Evolutionary conservation across 1,140 invertebrate genomes (phyloP).

Genomic region (Adelges cooleyi): DNA sequence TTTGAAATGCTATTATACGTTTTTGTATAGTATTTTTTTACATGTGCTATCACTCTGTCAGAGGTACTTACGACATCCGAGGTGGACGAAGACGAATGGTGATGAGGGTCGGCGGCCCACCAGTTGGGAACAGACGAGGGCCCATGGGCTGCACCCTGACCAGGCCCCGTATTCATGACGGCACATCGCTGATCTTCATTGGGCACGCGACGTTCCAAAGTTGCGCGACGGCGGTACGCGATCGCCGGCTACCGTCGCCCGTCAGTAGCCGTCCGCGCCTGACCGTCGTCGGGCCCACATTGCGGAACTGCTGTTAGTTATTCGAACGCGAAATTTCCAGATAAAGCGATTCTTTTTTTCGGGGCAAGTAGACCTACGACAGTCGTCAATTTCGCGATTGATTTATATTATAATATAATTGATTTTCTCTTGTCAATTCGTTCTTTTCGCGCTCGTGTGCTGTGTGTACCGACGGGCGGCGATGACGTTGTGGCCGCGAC

Average conservation of each 20-base stretch:
- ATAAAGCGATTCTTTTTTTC: no score
- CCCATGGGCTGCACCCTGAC: constrained; percentile 7
- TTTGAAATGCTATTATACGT: no score
- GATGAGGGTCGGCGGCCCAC: constrained; percentile 13
- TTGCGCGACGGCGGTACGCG: background rate
- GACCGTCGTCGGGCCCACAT: background rate
- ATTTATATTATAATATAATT: no score
- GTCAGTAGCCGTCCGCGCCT: background rate
- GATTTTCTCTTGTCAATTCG: no score
- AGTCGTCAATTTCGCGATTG: background rate
- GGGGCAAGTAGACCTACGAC: background rate
- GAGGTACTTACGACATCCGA: constrained; percentile 24
- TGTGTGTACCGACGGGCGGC: background rate
- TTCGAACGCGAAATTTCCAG: background rate
- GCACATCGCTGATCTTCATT: background rate
- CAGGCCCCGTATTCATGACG: constrained; percentile 13
- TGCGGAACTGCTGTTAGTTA: background rate
- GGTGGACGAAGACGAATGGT: background rate
- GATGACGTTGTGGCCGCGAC: constrained; percentile 6
- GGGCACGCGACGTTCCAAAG: background rate
- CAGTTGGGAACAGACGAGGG: constrained; percentile 4
- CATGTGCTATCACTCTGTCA: no score
- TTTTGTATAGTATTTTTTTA: no score
- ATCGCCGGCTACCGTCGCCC: background rate
- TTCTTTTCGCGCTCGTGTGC: background rate